Evolutionary conservation across 2,888 invertebrate genomes (phyloP).

Genomic region (Schizotus pectinicornis): DNA sequence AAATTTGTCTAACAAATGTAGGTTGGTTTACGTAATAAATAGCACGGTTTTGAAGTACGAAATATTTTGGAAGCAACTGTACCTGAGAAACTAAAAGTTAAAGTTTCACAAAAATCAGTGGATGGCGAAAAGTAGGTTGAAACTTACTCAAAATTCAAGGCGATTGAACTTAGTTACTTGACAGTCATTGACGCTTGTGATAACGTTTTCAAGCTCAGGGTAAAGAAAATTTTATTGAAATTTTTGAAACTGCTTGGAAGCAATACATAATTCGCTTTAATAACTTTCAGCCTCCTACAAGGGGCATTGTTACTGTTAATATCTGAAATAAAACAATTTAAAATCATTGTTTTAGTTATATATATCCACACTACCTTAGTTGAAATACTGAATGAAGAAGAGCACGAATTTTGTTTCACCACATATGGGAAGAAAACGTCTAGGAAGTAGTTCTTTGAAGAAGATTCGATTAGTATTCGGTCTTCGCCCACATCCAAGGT

Average conservation of each 20-base stretch:
- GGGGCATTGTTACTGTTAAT: slow-evolving; percentile 54
- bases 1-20: too few species aligned
- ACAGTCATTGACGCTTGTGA: too few species aligned
- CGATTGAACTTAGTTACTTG: too few species aligned
- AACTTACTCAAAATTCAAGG: too few species aligned
- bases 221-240: background rate
- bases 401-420: slow-evolving; percentile 65
- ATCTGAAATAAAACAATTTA: slow-evolving; percentile 47
- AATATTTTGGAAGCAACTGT: too few species aligned
- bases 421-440: slow-evolving; percentile 74
- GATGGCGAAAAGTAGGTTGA: too few species aligned
- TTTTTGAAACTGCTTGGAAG: background rate
- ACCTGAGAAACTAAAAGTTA: too few species aligned
- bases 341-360: background rate
- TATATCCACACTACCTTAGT: slow-evolving; percentile 38
- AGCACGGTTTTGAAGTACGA: too few species aligned
- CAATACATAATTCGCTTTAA: too few species aligned
- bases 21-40: too few species aligned
- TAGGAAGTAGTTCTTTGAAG: slow-evolving; percentile 65
- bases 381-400: slow-evolving; percentile 62
- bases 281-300: slow-evolving; percentile 45
- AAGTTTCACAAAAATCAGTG: too few species aligned
- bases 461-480: slow-evolving; percentile 71
- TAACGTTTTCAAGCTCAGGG: too few species aligned
- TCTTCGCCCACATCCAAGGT: slow-evolving; percentile 77